A percentile compares a stretch with the other conserved stretches of the same genome.
phyloP scores from a whole-genome alignment of 1,140 invertebrate species.

The Eumaeus atala region DNA sequence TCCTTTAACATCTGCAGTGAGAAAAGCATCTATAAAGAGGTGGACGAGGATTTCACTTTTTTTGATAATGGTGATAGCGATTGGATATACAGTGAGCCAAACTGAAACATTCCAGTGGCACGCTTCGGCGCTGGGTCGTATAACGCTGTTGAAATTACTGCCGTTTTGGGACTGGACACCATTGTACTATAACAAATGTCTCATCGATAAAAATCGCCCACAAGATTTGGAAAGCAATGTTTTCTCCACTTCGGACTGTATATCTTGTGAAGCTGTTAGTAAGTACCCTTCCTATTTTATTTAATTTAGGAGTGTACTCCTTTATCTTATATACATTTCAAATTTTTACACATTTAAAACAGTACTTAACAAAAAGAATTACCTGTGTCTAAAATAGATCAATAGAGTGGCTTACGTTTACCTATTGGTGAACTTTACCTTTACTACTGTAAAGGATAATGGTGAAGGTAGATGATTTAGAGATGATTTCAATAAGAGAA shows the following conservation, averaged over 20 bases:
- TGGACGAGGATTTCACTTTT: conserved; percentile 58
- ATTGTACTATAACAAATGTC: conserved; percentile 82
- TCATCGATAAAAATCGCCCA: conserved; percentile 76
- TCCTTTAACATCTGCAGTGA: conserved; percentile 76
- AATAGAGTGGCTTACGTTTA: too few relatives aligned
- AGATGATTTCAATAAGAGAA: too few relatives aligned
- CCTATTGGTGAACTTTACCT: too few relatives aligned
- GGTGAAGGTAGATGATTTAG: too few relatives aligned
- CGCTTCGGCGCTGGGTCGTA: conserved; percentile 77
- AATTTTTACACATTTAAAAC: too few relatives aligned
- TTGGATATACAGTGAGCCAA: conserved; percentile 68
- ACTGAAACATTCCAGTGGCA: conserved; percentile 74
- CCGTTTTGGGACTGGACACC: conserved; percentile 89
- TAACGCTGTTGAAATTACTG: conserved; percentile 80
- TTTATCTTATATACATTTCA: background rate
- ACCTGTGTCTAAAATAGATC: too few relatives aligned
- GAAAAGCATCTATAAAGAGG: conserved; percentile 75
- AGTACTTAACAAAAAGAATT: too few relatives aligned
- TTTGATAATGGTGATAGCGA: conserved; percentile 50
- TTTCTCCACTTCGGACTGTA: conserved; percentile 52
- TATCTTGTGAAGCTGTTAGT: conserved; percentile 68
- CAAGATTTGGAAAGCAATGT: conserved; percentile 42
- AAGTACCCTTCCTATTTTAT: conserved; percentile 30
- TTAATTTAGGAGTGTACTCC: background rate
- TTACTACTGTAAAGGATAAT: too few relatives aligned